Base-by-base conservation (phyloP, 2,113 vertebrate species). In the Bos indicus region DNA sequence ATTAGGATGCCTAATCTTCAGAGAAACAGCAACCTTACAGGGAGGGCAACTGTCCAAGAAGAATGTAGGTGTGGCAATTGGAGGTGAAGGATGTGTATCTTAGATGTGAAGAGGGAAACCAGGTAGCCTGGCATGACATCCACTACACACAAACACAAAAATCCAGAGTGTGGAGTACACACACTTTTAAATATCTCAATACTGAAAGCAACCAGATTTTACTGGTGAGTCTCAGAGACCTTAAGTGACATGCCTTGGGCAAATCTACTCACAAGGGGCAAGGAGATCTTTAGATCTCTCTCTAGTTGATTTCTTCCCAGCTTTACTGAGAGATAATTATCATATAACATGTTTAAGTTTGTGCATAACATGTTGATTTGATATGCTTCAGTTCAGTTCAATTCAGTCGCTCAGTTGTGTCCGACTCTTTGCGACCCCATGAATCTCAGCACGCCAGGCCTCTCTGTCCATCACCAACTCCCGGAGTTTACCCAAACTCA, bases 131-230 rank as follows among this genome's bases (percentile, higher is more conserved):
- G 40, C 36, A 33, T 2, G 2, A 80, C 62, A 28, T 19, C 57
- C 33, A 6, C 36, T 8, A n/a, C 33, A 36, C 3, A 7, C 15
- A 3, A 1, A 12, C 77, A 52, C 3, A 2, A 16, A 4, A 36
- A 52, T 54, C 56, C 23, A 43, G 43, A 59, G 17, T 30, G 10
- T 2, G 74, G 43, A 13, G 56, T 12, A 15, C 33, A 23, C 16
- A 15, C 14, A 5, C 62, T 36, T 57, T 23, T 5, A 89, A 48
- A 10, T 51, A n/a, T 17, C 48, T 83, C 80, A 95, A 12, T 40
- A 57, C 15, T 93, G 62, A 93, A 26, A 93, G 40, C 74, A 52
- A 90, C 26, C 15, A 21, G 60, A 56, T 52, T 87, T 82, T 43
- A 92, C 2, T 82, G 56, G 36, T 77, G 52, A 57, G 7, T 46